A percentile compares a stretch with the other conserved stretches of the same genome.
Evolutionary conservation across 2,113 vertebrate species (phyloP).

Genomic region (Corythornis madagascariensis): DNA sequence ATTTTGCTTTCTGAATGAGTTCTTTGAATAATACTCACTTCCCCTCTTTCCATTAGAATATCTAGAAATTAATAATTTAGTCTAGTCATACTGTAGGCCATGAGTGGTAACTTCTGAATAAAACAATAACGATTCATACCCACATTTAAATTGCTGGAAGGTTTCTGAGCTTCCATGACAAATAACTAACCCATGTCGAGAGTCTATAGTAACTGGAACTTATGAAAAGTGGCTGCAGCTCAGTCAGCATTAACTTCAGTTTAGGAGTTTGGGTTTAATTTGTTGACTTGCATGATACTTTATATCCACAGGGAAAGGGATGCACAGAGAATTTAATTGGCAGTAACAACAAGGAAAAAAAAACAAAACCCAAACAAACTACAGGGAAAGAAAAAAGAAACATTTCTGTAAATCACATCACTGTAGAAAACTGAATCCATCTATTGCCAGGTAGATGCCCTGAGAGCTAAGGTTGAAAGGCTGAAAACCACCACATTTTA

Average conservation of each 20-base stretch:
- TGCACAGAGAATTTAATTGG: neutral
- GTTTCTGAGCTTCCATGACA: constrained; percentile 11
- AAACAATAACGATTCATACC: constrained; percentile 47
- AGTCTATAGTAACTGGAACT: neutral
- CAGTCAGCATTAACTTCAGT: neutral
- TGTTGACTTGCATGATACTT: neutral
- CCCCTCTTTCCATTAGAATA: constrained; percentile 9
- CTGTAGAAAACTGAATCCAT: neutral
- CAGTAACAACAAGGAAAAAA: neutral
- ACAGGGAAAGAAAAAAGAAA: neutral
- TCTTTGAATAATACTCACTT: constrained; percentile 42
- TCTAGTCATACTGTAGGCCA: neutral
- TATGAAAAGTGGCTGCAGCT: neutral
- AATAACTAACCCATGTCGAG: neutral
- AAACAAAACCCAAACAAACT: neutral
- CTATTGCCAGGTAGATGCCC: neutral
- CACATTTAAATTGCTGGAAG: constrained; percentile 16
- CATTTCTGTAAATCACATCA: neutral
- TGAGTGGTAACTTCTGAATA: constrained; percentile 57
- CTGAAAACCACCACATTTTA: fast-evolving
- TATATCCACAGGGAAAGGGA: neutral
- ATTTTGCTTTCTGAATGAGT: constrained; percentile 35
- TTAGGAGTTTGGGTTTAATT: neutral
- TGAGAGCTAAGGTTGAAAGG: neutral
- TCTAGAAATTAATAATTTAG: constrained; percentile 62